phyloP scores from a whole-genome alignment of 2,113 vertebrate genomes.

The Pogona vitticeps region DNA sequence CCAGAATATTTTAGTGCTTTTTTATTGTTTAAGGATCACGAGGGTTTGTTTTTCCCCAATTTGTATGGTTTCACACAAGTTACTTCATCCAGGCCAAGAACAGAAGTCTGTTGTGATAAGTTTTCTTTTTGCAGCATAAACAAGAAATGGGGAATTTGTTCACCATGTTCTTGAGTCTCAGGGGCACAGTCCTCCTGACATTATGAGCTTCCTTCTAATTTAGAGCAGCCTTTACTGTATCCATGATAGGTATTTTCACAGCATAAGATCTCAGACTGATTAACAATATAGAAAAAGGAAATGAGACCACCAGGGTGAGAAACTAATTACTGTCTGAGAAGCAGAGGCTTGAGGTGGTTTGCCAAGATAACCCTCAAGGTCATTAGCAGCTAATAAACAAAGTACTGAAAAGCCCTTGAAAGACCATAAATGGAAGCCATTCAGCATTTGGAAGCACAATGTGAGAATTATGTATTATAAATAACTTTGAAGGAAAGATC shows the following conservation, averaged over 20 bases:
- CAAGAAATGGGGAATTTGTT: background rate
- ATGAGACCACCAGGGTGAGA: constrained; percentile 1
- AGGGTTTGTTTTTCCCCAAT: background rate
- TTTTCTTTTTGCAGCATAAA: background rate
- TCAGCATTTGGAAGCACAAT: constrained; percentile 9
- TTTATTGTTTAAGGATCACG: too few species aligned
- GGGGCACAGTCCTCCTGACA: background rate
- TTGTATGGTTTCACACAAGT: background rate
- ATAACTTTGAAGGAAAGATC: background rate
- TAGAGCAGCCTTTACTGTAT: constrained; percentile 15
- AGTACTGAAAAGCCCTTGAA: constrained; percentile 13
- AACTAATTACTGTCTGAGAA: constrained; percentile 19
- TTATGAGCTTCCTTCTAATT: background rate
- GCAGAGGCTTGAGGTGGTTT: background rate
- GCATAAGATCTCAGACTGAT: background rate
- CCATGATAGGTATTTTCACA: constrained; percentile 3
- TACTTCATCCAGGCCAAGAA: background rate
- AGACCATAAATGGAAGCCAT: background rate
- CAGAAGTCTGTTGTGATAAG: background rate
- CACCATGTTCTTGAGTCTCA: background rate
- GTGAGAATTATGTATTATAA: rapidly evolving
- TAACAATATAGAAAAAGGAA: background rate
- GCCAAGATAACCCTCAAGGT: constrained; percentile 9
- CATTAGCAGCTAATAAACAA: constrained; percentile 14
- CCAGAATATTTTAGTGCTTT: too few species aligned